These are phyloP conservation scores for Chaetodon auriga DNA, from an alignment of 2,113 vertebrate species.

Conservation along the genomic window DNA sequence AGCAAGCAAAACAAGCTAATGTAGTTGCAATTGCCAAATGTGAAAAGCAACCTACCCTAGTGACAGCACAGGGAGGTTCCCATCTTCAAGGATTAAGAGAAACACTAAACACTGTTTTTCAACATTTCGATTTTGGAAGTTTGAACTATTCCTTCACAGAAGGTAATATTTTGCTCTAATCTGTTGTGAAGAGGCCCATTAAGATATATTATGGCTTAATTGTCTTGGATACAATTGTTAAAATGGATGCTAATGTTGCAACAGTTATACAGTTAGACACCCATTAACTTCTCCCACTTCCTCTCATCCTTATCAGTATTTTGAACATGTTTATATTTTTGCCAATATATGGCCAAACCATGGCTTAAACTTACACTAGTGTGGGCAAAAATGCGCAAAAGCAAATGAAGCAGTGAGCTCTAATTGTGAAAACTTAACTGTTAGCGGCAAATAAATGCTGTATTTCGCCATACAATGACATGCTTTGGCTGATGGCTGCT, in stretches of 20 bases:
- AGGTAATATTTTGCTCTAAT: not conserved
- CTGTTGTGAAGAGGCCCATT: not conserved
- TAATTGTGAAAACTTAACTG: not conserved
- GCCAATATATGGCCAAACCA: not conserved
- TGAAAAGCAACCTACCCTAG: too few species aligned
- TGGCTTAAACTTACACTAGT: not conserved
- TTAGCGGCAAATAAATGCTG: not conserved
- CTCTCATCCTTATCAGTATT: not conserved
- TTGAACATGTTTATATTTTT: not conserved
- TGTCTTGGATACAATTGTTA: not conserved
- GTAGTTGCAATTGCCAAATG: too few species aligned
- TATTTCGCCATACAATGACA: not conserved
- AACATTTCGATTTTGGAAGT: not conserved
- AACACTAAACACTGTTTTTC: too few species aligned
- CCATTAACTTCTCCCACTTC: not conserved
- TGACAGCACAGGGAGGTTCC: not conserved
- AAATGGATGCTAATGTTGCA: not conserved
- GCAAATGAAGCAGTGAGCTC: not conserved
- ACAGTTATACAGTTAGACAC: not conserved
- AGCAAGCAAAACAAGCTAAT: too few species aligned
- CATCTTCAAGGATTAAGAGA: not conserved
- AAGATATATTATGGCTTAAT: not conserved
- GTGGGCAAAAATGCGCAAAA: not conserved
- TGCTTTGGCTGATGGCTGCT: too few species aligned
- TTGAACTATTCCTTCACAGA: not conserved